Conservation (phyloP, 2,888 invertebrate species). For the Conchocele bisecta region DNA sequence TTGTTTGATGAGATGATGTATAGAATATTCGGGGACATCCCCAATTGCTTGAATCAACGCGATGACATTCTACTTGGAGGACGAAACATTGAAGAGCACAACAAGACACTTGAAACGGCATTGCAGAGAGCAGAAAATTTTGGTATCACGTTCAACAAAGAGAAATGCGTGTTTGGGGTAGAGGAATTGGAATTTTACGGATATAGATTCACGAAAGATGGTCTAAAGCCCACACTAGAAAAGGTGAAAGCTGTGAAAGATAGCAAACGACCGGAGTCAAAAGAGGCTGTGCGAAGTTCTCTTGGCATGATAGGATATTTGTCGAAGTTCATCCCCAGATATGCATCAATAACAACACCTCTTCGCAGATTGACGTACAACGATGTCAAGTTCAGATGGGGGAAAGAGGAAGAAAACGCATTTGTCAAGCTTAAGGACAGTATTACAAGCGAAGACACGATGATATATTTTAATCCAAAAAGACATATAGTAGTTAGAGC, state of each 20-base stretch:
- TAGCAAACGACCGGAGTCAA: constrained; percentile 18
- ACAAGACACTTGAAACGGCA: constrained; percentile 20
- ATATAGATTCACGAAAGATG: constrained; percentile 25
- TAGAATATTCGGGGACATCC: constrained; percentile 1
- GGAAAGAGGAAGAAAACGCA: constrained; percentile 1
- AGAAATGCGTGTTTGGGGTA: constrained; percentile 26
- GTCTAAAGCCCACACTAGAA: constrained; percentile 21
- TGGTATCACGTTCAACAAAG: constrained; percentile 21
- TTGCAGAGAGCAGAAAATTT: constrained; percentile 29
- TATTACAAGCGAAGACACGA: constrained; percentile 5
- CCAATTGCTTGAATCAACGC: constrained; percentile 2
- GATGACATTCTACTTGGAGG: constrained; percentile 2
- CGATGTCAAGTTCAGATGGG: constrained; percentile 14
- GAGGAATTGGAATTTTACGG: constrained; percentile 17
- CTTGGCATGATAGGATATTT: constrained; percentile 23
- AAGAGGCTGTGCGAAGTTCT: constrained; percentile 26
- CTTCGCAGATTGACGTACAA: neutral
- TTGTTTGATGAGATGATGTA: constrained; percentile 6
- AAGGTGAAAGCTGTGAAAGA: constrained; percentile 23
- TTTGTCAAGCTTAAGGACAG: constrained; percentile 13
- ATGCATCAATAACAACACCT: neutral
- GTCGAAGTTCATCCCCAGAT: constrained; percentile 31
- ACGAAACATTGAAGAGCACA: constrained; percentile 18
- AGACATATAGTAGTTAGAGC: constrained; percentile 13
- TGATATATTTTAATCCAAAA: constrained; percentile 10